Percentiles rank a stretch among this genome's conserved stretches.
Evolutionary conservation across 2,888 invertebrate species (phyloP).

Genomic region (Rhagonycha lutea): DNA sequence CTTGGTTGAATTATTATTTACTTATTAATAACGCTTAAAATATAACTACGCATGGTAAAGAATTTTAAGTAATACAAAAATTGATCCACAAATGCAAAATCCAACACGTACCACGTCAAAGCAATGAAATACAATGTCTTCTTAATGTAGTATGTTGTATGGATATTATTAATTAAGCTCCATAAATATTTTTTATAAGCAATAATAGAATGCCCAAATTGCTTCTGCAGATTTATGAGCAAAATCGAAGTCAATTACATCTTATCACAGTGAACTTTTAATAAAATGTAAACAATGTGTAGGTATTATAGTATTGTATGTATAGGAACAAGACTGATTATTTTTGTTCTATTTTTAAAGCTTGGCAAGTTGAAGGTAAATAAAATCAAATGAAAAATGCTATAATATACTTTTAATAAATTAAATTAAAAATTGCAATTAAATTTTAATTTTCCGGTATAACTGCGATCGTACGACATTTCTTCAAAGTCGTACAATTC

Average conservation of each 20-base stretch:
- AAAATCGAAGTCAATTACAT: not conserved
- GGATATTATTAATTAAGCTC: not conserved
- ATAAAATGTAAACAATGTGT: not conserved
- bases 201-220: not conserved
- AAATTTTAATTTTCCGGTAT: too few relatives aligned
- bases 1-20: conserved; percentile 25
- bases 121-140: not conserved
- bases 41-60: conserved; percentile 11
- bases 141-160: not conserved
- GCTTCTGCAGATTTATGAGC: not conserved
- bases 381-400: not conserved
- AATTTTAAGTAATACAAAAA: conserved; percentile 18
- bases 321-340: not conserved
- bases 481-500: not conserved
- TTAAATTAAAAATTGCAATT: not conserved
- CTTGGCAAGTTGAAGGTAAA: not conserved
- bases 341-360: not conserved
- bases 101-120: conserved; percentile 6
- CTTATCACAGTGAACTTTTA: not conserved
- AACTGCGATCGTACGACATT: too few relatives aligned
- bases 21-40: conserved; percentile 27
- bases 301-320: not conserved
- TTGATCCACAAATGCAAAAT: conserved; percentile 15
- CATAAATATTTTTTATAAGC: not conserved
- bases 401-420: not conserved